Percentiles rank a stretch among this genome's conserved stretches.
phyloP scores from a whole-genome alignment of 2,113 vertebrate genomes.

The Pionites leucogaster region DNA sequence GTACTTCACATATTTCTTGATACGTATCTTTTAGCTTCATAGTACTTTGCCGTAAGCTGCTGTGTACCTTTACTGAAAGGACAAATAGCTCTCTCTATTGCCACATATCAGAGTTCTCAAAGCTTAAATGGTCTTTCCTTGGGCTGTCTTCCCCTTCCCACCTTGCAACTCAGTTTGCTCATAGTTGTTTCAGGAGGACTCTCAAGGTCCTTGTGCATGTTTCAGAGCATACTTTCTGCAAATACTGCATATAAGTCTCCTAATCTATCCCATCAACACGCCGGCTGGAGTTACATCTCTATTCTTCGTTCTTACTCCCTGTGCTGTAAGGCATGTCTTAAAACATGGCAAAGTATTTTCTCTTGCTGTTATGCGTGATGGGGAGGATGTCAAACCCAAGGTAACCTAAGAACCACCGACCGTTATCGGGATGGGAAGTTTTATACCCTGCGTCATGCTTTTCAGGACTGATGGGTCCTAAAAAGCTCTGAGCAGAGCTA shows the following conservation, averaged over 20 bases:
- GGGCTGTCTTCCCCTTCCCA: not conserved
- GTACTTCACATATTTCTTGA: not conserved
- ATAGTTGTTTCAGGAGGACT: not conserved
- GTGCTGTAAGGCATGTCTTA: not conserved
- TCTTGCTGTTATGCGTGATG: rapidly evolving
- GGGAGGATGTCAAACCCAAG: not conserved
- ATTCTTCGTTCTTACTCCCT: not conserved
- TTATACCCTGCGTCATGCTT: not conserved
- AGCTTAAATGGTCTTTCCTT: not conserved
- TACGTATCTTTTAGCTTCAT: not conserved
- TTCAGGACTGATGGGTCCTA: not conserved
- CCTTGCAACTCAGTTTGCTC: not conserved
- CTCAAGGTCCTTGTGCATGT: not conserved
- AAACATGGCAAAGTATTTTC: not conserved
- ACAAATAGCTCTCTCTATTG: not conserved
- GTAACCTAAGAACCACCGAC: not conserved
- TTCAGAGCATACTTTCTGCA: not conserved
- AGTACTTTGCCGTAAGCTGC: not conserved
- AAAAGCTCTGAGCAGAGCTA: not conserved
- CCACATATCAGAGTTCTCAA: not conserved
- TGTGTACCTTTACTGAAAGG: not conserved
- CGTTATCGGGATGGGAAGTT: not conserved
- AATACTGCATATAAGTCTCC: rapidly evolving
- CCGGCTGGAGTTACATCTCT: not conserved
- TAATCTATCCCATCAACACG: not conserved